Percentiles rank a stretch among this genome's conserved stretches.
Evolutionary conservation across 2,113 vertebrate genomes (phyloP).

Genomic region (Sminthopsis crassicaudata): DNA sequence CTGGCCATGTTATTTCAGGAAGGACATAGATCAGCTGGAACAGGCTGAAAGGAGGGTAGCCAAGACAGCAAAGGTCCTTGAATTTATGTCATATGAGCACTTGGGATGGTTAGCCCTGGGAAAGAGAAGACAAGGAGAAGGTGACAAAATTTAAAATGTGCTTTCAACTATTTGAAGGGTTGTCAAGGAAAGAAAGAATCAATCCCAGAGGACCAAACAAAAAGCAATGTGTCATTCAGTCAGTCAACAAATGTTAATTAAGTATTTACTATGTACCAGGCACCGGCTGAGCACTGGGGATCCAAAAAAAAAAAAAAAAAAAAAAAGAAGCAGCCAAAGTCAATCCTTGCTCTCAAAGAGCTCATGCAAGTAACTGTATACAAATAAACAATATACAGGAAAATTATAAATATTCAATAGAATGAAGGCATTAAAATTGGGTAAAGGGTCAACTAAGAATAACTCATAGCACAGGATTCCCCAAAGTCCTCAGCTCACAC

Average conservation of each 20-base stretch:
- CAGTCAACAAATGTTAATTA: neutral
- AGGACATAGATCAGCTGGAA: neutral
- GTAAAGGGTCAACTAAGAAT: neutral
- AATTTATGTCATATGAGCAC: neutral
- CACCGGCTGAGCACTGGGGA: neutral
- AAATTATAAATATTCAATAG: neutral
- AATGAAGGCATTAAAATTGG: neutral
- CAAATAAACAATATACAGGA: neutral
- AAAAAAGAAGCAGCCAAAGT: neutral
- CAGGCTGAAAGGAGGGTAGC: neutral
- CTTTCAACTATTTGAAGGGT: neutral
- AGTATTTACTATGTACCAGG: neutral
- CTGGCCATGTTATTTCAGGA: neutral
- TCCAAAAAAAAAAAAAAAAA: neutral
- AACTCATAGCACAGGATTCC: neutral
- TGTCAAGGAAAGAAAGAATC: neutral
- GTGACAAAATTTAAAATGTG: neutral
- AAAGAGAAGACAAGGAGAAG: neutral
- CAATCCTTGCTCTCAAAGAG: neutral
- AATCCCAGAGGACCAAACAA: neutral
- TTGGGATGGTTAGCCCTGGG: neutral
- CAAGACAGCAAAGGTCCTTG: neutral
- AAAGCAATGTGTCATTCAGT: neutral
- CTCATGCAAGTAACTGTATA: neutral
- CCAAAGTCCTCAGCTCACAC: neutral